A percentile compares a stretch with the other conserved stretches of the same genome.
Conservation (phyloP, 1,140 invertebrate species). For the Oryzaephilus surinamensis region DNA sequence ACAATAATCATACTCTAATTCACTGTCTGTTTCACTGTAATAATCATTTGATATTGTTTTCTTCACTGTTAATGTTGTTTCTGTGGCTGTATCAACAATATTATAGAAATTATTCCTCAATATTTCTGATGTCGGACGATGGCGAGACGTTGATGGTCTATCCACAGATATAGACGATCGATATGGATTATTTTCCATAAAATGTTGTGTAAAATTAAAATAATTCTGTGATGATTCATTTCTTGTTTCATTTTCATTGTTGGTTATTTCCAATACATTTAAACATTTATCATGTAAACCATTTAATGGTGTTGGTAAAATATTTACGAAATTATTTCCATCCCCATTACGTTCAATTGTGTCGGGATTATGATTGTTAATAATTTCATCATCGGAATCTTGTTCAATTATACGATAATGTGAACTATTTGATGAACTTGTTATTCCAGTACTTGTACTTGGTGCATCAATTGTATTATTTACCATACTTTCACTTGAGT, state of each 20-base stretch:
- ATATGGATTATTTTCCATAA: neutral
- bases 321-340: slow-evolving; percentile 38
- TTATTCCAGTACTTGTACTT: slow-evolving; percentile 46
- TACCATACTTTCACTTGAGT: slow-evolving; percentile 16
- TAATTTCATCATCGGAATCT: slow-evolving; percentile 48
- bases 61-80: too few species aligned
- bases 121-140: slow-evolving; percentile 12
- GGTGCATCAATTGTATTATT: slow-evolving; percentile 35
- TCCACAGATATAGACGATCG: neutral
- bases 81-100: neutral
- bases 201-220: too few species aligned
- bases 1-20: slow-evolving; percentile 20
- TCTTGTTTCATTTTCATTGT: slow-evolving; percentile 16
- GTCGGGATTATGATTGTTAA: neutral
- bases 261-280: slow-evolving; percentile 37
- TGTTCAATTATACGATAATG: slow-evolving; percentile 44
- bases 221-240: too few species aligned
- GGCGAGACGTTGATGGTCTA: slow-evolving; percentile 1
- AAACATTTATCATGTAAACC: slow-evolving; percentile 42
- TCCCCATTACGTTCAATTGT: slow-evolving; percentile 10
- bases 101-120: neutral
- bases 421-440: slow-evolving; percentile 34
- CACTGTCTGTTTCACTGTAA: slow-evolving; percentile 18
- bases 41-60: neutral
- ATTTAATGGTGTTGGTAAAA: slow-evolving; percentile 44